Percentiles rank a stretch among this genome's conserved stretches.
phyloP scores from a whole-genome alignment of 2,888 invertebrate species.

The Romanomermis culicivorax region DNA sequence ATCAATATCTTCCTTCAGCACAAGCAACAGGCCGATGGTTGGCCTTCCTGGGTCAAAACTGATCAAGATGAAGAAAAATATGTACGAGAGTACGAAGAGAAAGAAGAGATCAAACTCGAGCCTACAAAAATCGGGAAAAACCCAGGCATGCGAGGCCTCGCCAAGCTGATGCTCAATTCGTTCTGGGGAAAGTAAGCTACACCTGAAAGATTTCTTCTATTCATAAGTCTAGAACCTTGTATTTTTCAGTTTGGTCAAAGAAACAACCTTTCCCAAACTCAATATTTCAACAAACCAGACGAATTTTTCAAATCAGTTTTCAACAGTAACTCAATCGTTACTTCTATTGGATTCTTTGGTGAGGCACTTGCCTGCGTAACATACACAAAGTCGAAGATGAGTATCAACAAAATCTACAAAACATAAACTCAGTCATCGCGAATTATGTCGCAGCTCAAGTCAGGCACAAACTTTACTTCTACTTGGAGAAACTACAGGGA shows the following conservation, averaged over 20 bases:
- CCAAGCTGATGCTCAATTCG: conserved; percentile 7
- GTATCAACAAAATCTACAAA: background rate
- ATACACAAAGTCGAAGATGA: background rate
- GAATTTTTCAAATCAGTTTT: background rate
- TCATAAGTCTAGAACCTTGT: too few relatives aligned
- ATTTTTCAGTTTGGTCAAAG: background rate
- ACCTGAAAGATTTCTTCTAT: background rate
- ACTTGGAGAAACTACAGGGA: background rate
- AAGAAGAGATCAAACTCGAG: background rate
- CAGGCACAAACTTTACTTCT: background rate
- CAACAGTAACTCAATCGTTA: background rate
- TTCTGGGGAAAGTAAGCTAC: conserved; percentile 12
- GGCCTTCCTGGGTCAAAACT: background rate
- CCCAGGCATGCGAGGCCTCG: conserved; percentile 6
- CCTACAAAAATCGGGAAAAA: background rate
- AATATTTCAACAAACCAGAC: background rate
- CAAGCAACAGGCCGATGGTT: conserved; percentile 17
- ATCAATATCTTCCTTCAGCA: conserved; percentile 18
- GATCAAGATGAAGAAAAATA: background rate
- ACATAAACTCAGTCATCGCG: background rate
- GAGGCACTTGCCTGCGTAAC: background rate
- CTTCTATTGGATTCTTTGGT: background rate
- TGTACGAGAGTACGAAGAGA: background rate
- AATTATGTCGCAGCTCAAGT: background rate
- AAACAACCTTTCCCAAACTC: background rate